phyloP scores from a whole-genome alignment of 2,113 vertebrate genomes.

The Chascanopsetta lugubris region DNA sequence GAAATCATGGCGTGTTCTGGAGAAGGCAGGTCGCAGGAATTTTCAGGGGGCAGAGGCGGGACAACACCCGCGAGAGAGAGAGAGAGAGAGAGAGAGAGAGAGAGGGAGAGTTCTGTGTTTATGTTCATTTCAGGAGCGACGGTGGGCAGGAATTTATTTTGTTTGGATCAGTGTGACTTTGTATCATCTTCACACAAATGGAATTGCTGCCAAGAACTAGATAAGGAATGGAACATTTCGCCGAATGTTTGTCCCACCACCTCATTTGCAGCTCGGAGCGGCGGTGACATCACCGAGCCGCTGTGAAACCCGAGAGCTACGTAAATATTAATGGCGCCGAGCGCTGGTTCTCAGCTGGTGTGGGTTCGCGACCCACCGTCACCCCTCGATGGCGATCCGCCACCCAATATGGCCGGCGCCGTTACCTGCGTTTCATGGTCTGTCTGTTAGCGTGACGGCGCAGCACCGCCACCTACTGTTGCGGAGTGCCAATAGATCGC shows the following conservation, averaged over 20 bases:
- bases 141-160: slow-evolving; percentile 77
- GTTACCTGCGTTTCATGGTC: no score
- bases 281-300: slow-evolving; percentile 54
- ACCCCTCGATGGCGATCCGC: no score
- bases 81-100: slow-evolving; percentile 37
- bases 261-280: slow-evolving; percentile 58
- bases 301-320: slow-evolving; percentile 47
- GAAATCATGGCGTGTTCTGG: slow-evolving; percentile 43
- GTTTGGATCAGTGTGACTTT: slow-evolving; percentile 75
- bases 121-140: slow-evolving; percentile 68
- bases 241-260: slow-evolving; percentile 59
- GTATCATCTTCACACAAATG: slow-evolving; percentile 65
- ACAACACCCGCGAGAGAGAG: slow-evolving; percentile 51
- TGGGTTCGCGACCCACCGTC: no score
- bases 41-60: slow-evolving; percentile 22
- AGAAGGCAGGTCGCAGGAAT: slow-evolving; percentile 27
- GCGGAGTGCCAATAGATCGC: no score
- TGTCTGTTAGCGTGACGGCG: no score
- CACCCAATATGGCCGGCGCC: no score
- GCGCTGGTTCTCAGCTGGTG: no score
- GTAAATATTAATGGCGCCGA: no score
- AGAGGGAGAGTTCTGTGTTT: slow-evolving; percentile 75
- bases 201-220: slow-evolving; percentile 62
- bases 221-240: slow-evolving; percentile 79
- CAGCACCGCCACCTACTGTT: no score